These are phyloP conservation scores for Galeopsomyia nigrocyanea DNA, from an alignment of 2,888 invertebrate species.

Conservation along the genomic window DNA sequence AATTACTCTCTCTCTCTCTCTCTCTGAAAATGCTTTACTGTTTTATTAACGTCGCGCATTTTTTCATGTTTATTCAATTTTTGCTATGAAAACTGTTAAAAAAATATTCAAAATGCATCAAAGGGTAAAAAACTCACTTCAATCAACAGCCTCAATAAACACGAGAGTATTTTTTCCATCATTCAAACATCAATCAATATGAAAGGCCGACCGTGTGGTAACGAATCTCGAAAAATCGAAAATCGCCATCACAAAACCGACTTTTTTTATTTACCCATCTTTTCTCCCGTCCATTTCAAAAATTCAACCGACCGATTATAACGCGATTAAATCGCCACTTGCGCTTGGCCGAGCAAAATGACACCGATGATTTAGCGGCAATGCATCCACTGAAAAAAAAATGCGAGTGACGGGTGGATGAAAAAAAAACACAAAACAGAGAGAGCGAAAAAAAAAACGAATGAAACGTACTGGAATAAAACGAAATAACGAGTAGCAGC, in stretches of 20 bases:
- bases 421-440: too few relatives aligned
- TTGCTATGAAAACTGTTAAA: too few relatives aligned
- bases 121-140: constrained; percentile 9
- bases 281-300: constrained; percentile 7
- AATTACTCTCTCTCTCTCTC: too few relatives aligned
- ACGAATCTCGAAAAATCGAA: background rate
- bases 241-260: background rate
- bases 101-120: background rate
- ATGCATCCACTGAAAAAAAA: constrained; percentile 3
- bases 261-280: background rate
- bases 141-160: background rate
- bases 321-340: constrained; percentile 39
- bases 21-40: too few relatives aligned
- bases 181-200: constrained; percentile 24
- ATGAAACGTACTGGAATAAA: constrained; percentile 6
- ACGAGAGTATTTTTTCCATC: background rate
- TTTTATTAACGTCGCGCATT: too few relatives aligned
- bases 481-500: constrained; percentile 3
- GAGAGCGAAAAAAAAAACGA: background rate
- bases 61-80: too few relatives aligned
- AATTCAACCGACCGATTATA: background rate
- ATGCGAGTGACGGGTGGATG: background rate
- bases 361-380: constrained; percentile 20
- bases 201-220: constrained; percentile 11
- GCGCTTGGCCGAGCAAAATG: constrained; percentile 28